Evolutionary conservation across 2,797 vertebrate species (phyloP), one percentile per base, ranked within the genome.

Genomic region (Dallia pectoralis): DNA sequence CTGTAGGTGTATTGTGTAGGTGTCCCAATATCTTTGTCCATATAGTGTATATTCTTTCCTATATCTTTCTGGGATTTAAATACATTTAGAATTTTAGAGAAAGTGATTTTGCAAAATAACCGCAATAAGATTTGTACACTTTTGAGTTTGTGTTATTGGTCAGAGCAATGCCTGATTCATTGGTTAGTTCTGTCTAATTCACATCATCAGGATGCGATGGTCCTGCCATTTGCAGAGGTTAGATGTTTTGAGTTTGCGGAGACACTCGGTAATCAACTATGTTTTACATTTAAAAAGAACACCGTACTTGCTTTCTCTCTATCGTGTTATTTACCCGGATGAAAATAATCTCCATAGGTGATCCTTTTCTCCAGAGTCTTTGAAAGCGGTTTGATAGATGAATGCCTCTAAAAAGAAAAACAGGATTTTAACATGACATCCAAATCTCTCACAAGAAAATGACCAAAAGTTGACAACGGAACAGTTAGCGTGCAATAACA

Each of bases 331-430:
- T 75, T 91, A 98, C 97, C 95, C 80, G 93, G 89, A 76, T 95
- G 93, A 47, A 95, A 87, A 67, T 96, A 95, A 73, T 96, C 96
- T 59, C 95, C 92, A 2, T 94, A 93, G 27, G 94, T 94, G 73
- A 96, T 82, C 51, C 91, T 93, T 79, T 93, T 96, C 79, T 94
- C 91, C 80, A 94, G 36, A 0, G 92, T 89, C 87, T 94, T 98
- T 77, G 93, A 91, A 29, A 94, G 77, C 3, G 95, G 91, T 80
- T 94, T 96, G 64, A 94, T 77, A 75, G 93, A 85, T 0, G 95
- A 95, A 73, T 95, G 96, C 77, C 97, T 95, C 97, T 99, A 72
- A 84, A 90, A 87, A 71, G 69, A 85, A 68, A 71, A 81, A 76
- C 63, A 64, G 14, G 79, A 25, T 29, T 33, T 18, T 53, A 30